Base-by-base conservation (phyloP, 2,888 invertebrate species). In the Harmothoe impar region DNA sequence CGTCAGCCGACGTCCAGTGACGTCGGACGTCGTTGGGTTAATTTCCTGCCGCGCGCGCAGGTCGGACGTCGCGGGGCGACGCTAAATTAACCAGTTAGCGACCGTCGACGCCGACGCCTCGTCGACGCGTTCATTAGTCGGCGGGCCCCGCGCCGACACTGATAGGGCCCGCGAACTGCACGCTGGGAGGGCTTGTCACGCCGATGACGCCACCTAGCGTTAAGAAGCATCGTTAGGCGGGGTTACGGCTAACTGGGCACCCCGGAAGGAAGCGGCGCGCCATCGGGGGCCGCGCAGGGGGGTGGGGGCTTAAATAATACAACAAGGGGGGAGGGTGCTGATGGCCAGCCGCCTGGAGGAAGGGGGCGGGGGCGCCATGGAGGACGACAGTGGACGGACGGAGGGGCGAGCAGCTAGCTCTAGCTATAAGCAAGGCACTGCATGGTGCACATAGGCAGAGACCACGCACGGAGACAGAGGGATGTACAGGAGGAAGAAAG, bases 241-340 rank as follows among this genome's bases (percentile, higher is more conserved):
- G 86, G 86, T 86, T 86, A 86, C 54, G 33, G 86, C 86, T 86
- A 86, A 86, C 86, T 86, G 86, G 86, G 86, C 86, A 86, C 84
- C 84, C 86, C 86, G 86, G 86, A 86, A 86, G 86, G 86, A 86
- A 86, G 86, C 86, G 52, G 20, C 25, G 29, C 35, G 15, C 52
- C 86, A 25, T 86, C 29, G 86, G 15, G 29, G 25, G 54, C 7
- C 3, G n/a, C 23, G 7, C 7, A n/a, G 62, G 62, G 15, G 52
- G 54, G 29, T 0, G 52, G 54, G 54, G 43, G n/a, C 31, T 86
- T 86, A 86, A 86, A 86, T 86, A 86, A 86, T 86, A 86, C 86
- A 86, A 86, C 86, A 86, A 52, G 54, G 86, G 54, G 15, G 62
- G 54, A 7, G 81, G 33, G 81, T 33, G 33, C 25, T 29, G 62